Percentiles rank a stretch among this genome's conserved stretches.
These are phyloP conservation scores for Holothuria glaberrima DNA, from an alignment of 35 echinoderm and acorn worm species.

Conservation along the genomic window DNA sequence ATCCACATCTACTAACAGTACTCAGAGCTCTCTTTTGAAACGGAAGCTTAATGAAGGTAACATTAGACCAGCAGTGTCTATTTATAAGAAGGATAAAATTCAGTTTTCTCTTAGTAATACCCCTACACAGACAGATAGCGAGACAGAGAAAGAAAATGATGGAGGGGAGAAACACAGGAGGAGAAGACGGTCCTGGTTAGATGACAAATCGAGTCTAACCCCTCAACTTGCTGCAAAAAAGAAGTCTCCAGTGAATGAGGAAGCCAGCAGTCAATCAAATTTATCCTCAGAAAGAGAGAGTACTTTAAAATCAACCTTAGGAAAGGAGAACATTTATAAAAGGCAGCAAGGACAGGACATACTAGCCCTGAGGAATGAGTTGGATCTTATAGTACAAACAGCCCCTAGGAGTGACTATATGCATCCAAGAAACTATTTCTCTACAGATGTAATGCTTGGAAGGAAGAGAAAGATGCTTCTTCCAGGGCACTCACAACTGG, in stretches of 20 bases:
- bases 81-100: slow-evolving; percentile 52
- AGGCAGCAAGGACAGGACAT: not conserved
- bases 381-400: not conserved
- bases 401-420: not conserved
- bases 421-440: slow-evolving; percentile 37
- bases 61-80: slow-evolving; percentile 12
- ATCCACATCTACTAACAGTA: not conserved
- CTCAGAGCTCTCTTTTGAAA: not conserved
- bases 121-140: slow-evolving; percentile 59
- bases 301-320: not conserved
- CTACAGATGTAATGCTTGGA: not conserved
- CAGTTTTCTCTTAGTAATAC: slow-evolving; percentile 35
- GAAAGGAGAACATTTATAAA: not conserved
- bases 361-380: not conserved
- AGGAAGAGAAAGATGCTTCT: not conserved
- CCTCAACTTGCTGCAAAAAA: slow-evolving; percentile 35
- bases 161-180: not conserved
- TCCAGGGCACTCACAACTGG: not conserved
- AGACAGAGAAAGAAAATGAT: slow-evolving; percentile 51
- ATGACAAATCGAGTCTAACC: slow-evolving; percentile 61
- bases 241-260: not conserved
- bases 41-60: not conserved
- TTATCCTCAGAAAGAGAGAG: not conserved
- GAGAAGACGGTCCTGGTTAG: slow-evolving; percentile 67
- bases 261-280: not conserved